A percentile compares a stretch with the other conserved stretches of the same genome.
These are phyloP conservation scores for Cryptosula pallasiana DNA, from an alignment of 2,888 invertebrate genomes.

Conservation along the genomic window DNA sequence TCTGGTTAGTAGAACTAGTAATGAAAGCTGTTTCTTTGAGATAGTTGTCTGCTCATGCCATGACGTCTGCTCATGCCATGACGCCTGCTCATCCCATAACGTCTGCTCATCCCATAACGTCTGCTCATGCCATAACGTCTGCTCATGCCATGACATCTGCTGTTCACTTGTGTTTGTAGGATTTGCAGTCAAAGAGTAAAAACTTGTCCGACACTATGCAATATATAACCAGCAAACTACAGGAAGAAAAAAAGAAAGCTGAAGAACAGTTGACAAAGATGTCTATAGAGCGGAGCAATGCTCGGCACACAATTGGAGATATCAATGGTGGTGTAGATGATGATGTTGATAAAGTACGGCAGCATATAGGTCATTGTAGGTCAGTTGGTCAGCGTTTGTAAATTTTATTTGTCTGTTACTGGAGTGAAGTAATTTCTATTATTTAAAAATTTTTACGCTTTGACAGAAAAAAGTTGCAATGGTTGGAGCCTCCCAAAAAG, in stretches of 20 bases:
- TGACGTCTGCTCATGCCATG: too few relatives aligned
- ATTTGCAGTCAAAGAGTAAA: slow-evolving; percentile 9
- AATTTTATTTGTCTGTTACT: too few relatives aligned
- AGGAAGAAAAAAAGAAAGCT: slow-evolving; percentile 1
- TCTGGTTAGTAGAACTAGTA: background rate
- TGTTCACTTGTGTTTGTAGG: too few relatives aligned
- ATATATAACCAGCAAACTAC: background rate
- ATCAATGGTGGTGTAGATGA: background rate
- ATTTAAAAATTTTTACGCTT: too few relatives aligned
- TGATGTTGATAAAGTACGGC: background rate
- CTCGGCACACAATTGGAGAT: background rate
- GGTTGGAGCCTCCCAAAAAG: background rate
- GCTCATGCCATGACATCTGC: too few relatives aligned
- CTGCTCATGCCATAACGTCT: too few relatives aligned
- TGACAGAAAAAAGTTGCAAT: background rate
- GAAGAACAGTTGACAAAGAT: slow-evolving; percentile 7
- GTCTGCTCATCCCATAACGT: too few relatives aligned
- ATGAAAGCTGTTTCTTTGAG: too few relatives aligned
- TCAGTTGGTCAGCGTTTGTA: too few relatives aligned
- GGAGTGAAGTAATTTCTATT: too few relatives aligned
- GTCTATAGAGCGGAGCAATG: slow-evolving; percentile 20
- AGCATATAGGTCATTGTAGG: background rate
- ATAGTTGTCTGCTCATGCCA: too few relatives aligned
- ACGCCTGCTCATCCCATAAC: too few relatives aligned
- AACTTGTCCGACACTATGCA: slow-evolving; percentile 5